A percentile compares a stretch with the other conserved stretches of the same genome.
Evolutionary conservation across 2,113 vertebrate genomes (phyloP).

Genomic region (Manacus vitellinus): DNA sequence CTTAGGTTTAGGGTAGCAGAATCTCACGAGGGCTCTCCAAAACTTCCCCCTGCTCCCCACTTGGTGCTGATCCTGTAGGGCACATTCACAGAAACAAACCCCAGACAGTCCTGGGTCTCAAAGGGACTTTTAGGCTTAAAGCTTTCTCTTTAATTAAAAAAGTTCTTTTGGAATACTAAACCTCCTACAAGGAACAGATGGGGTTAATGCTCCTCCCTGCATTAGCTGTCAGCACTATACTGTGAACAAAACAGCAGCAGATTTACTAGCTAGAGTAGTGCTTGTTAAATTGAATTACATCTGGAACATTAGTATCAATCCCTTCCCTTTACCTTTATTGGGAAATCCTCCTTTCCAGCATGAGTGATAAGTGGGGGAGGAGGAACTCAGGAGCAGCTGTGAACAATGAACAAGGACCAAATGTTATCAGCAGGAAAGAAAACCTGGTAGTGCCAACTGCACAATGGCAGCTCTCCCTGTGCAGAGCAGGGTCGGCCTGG

Average conservation of each 20-base stretch:
- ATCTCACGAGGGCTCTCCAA: neutral
- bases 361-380: slow-evolving; percentile 13
- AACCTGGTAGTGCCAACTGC: neutral
- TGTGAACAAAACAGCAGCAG: slow-evolving; percentile 5
- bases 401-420: slow-evolving; percentile 37
- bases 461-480: neutral
- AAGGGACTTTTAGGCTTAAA: neutral
- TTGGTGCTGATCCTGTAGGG: neutral
- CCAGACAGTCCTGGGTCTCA: neutral
- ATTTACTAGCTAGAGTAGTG: neutral
- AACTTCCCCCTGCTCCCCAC: neutral
- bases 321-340: slow-evolving; percentile 42
- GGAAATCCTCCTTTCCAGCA: slow-evolving; percentile 30
- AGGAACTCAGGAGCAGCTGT: slow-evolving; percentile 12
- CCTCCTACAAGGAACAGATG: neutral
- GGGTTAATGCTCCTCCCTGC: slow-evolving; percentile 33
- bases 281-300: slow-evolving; percentile 12
- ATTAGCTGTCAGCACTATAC: neutral
- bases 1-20: neutral
- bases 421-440: neutral
- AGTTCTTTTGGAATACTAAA: neutral
- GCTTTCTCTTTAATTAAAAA: neutral
- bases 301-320: neutral
- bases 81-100: neutral
- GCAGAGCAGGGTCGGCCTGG: neutral